A percentile compares a stretch with the other conserved stretches of the same genome.
These are phyloP conservation scores for Eledona agricola DNA, from an alignment of 2,888 invertebrate genomes.

Conservation along the genomic window DNA sequence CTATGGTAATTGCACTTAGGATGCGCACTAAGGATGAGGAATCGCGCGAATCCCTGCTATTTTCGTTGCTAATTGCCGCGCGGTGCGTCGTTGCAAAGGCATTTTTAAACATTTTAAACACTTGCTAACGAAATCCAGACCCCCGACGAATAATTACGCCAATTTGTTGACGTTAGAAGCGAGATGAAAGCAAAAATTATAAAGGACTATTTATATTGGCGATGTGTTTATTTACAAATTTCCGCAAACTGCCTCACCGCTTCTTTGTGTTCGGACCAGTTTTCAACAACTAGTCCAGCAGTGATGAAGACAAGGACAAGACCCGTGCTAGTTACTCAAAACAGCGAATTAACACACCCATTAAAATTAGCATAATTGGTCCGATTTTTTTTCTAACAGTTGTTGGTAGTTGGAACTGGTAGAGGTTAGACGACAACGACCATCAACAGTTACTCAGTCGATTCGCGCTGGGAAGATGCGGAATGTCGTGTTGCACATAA, in stretches of 20 bases:
- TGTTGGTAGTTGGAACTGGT: conserved; percentile 44
- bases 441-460: conserved; percentile 37
- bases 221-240: conserved; percentile 16
- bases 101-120: conserved; percentile 44
- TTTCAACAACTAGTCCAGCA: conserved; percentile 21
- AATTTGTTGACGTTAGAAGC: conserved; percentile 16
- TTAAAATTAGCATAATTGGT: conserved; percentile 48
- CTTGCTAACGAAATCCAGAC: conserved; percentile 33
- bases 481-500: conserved; percentile 24
- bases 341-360: conserved; percentile 43
- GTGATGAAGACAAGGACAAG: conserved; percentile 13
- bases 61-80: too few species aligned
- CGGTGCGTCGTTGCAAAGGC: too few species aligned
- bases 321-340: conserved; percentile 40
- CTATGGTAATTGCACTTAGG: too few species aligned
- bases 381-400: too few species aligned
- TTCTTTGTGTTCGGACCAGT: conserved; percentile 20
- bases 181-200: conserved; percentile 34
- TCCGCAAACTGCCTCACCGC: conserved; percentile 1
- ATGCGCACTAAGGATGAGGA: too few species aligned
- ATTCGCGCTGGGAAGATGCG: conserved; percentile 1
- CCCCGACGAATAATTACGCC: conserved; percentile 17
- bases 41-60: too few species aligned
- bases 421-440: conserved; percentile 38
- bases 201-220: conserved; percentile 27